Evolutionary conservation across 2,888 invertebrate genomes (phyloP), one percentile per base, ranked within the genome.

Genomic region (Epicampocera succincta): DNA sequence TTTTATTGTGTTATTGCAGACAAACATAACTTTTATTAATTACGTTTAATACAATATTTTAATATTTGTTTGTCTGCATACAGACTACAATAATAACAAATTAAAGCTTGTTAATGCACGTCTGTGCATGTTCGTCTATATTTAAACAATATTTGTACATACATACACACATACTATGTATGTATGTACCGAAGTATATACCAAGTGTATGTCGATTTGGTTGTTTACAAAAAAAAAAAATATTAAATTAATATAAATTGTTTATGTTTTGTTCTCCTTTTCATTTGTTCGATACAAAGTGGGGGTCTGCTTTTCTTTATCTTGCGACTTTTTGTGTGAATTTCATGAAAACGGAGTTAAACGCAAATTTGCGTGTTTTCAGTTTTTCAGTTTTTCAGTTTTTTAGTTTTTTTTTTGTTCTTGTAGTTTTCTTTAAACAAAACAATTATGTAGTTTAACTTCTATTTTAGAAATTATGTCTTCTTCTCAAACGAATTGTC

Each of bases 361-460:
- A 81, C 77, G 73, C 73, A 69, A 81, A 81, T 81, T 81, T 81
- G 81, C 77, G 81, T 81, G 81, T 81, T 74, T 81, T 73, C 54
- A 72, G 58, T 73, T 76, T 74, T 66, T 29, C 71, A 9, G 66
- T 71, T 5, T 5, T 25, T 25, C 5, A 25, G 2, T 25, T 25
- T 25, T 25, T 25, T 65, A 25, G 44, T 33, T 73, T 54, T 40
- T 65, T n/a, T n/a, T n/a, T n/a, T n/a, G n/a, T n/a, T n/a, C n/a
- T n/a, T n/a, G n/a, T n/a, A n/a, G n/a, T n/a, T n/a, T n/a, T n/a
- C 66, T 75, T 44, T 63, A 61, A 71, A 69, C 65, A 71, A 81
- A 81, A 72, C 76, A 69, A 69, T 69, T 74, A 73, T 65, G 77
- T 50, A 72, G 73, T 73, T 63, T 71, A 54, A 71, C 60, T 76